Base-by-base conservation (phyloP, 2,113 vertebrate genomes). In the Heptranchias perlo region DNA sequence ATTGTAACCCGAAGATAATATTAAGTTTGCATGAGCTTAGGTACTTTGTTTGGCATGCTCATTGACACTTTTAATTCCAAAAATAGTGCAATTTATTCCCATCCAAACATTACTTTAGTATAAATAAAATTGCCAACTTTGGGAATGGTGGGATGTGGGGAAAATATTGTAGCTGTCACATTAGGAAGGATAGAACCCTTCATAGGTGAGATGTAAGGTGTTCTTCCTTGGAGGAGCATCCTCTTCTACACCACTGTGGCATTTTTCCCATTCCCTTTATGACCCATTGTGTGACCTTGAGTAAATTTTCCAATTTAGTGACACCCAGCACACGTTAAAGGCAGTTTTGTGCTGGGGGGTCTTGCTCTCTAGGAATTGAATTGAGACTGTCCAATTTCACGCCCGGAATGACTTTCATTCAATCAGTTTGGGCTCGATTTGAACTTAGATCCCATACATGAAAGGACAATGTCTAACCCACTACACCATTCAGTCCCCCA, bases 271-370 rank as follows among this genome's bases (percentile, higher is more conserved):
- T n/a, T 92, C 31, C 4, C 86, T 61, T 62, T 39, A 82, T 92
- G 89, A 92, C 54, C 89, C 54, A 92, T 62, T 54, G 54, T n/a
- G 18, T 92, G 54, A 92, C 89, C 89, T 92, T 61, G 35, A 62
- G 35, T 62, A 62, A 35, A 61, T 4, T 92, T 62, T 61, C 54
- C 58, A 92, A 92, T 92, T 92, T 92, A 92, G 58, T 92, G 16
- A 91, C 54, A 91, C 58, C 87, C 87, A 61, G 58, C 3, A 1
- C 89, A 89, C 35, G 58, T 89, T 54, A 54, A 58, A 89, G 52
- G 86, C 28, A 89, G 49, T 58, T 89, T 87, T 54, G 8, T 89
- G 52, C 52, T 35, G 49, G 23, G 86, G 49, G 86, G 69, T 4
- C 52, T 28, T 16, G 11, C 52, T 58, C 10, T 89, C 86, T 28